phyloP scores from a whole-genome alignment of 2,797 vertebrate genomes.

The Hipposideros larvatus region DNA sequence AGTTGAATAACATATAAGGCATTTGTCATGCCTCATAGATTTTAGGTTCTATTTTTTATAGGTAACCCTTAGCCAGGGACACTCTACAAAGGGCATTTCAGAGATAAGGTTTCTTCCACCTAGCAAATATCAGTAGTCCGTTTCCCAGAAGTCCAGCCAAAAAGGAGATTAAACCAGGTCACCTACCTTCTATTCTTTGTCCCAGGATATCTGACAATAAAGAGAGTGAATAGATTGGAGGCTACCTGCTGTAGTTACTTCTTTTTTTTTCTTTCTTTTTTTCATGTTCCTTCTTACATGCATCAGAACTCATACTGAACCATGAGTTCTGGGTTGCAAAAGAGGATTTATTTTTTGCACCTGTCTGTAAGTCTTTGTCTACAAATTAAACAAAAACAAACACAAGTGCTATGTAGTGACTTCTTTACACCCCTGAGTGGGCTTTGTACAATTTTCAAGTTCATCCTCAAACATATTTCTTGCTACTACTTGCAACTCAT shows the following conservation, averaged over 20 bases:
- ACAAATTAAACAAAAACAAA: conserved; percentile 86
- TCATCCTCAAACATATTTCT: neutral
- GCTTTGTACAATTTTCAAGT: neutral
- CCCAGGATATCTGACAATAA: neutral
- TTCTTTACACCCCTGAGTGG: neutral
- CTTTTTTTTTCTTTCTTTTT: neutral
- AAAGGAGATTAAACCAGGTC: neutral
- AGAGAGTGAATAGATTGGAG: neutral
- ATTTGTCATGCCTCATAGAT: neutral
- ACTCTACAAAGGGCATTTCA: neutral
- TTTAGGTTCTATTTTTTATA: neutral
- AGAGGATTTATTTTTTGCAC: conserved; percentile 93
- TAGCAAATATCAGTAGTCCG: neutral
- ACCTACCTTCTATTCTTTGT: neutral
- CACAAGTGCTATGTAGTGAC: conserved; percentile 81
- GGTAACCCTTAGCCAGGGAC: neutral
- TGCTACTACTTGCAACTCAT: neutral
- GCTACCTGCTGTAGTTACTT: neutral
- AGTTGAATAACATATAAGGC: neutral
- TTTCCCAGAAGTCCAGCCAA: neutral
- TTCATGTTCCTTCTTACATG: conserved; percentile 91
- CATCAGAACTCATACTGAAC: conserved; percentile 92
- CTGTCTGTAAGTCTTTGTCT: conserved; percentile 84
- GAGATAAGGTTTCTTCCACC: neutral
- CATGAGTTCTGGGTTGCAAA: conserved; percentile 95